Base-by-base conservation (phyloP, 2,888 invertebrate species). In the Dicranocentrus wangi region DNA sequence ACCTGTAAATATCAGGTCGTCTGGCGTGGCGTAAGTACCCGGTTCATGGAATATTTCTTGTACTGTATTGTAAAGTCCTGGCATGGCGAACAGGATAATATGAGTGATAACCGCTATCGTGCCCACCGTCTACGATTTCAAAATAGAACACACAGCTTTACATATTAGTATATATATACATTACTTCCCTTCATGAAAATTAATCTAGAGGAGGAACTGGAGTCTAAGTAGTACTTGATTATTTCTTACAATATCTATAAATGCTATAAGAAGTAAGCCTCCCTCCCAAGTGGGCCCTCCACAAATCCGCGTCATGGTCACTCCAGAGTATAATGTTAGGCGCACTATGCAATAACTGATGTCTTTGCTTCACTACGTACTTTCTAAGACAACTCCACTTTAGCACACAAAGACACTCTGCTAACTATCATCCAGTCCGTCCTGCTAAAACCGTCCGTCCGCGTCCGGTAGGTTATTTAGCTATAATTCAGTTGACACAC, bases 211-310 rank as follows among this genome's bases (percentile, higher is more conserved):
- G n/a, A n/a, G n/a, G n/a, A n/a, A n/a, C n/a, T n/a, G n/a, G n/a
- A n/a, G n/a, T n/a, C n/a, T n/a, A n/a, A n/a, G n/a, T n/a, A n/a
- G n/a, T 32, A 47, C 47, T 10, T 47, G 47, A 7, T 2, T 10
- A 47, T 68, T 58, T 65, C 84, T 84, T 78, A 84, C 84, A 78
- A 84, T 82, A 58, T 84, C 84, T 32, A 84, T 84, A 65, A 82
- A 84, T 13, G 82, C 81, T 28, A 84, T 84, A 7, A 84, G 81
- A 27, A 81, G 82, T 21, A 84, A 75, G 10, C 84, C 84, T 42
- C 78, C 69, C 43, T 84, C 84, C 81, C 81, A 84, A 0, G 82
- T 81, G 1, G 84, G 75, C 60, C 80, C 70, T 19, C 81, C 81
- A 69, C 82, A 84, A 25, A 84, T 53, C 53, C 73, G 63, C 39